Base-by-base conservation (phyloP, 2,797 vertebrate species). In the Phoeniculus purpureus region DNA sequence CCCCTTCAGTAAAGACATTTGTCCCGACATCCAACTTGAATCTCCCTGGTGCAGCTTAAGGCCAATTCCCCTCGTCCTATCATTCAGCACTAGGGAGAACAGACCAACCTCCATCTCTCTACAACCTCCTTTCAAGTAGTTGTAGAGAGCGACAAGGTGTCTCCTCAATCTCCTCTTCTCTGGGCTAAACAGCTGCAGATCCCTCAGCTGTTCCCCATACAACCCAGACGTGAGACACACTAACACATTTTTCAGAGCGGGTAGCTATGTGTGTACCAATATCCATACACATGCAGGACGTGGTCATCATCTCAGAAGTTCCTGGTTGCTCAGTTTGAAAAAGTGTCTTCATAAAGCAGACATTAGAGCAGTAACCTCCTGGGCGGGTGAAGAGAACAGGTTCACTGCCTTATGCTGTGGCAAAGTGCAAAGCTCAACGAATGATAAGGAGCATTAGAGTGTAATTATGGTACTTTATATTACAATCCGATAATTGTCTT, bases 381-480 rank as follows among this genome's bases (percentile, higher is more conserved):
- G 48, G 10, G 83, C 85, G 58, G 85, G 82, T 61, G 90, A 81
- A 90, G 78, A 47, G 94, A 83, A 78, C 70, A 29, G 25, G 51
- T 70, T 71, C 81, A 52, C 25, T 64, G 58, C 43, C 87, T 78
- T 78, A 73, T 25, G 87, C 89, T 74, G 66, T 6, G 31, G 47
- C 29, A 32, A 78, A 89, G 65, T 77, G 40, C 83, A 90, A 93
- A 83, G 85, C 87, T 89, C 81, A 89, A 56, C 59, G 70, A 92
- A 95, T 90, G 9, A 95, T 96, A 80, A 91, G 45, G 82, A 90
- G 40, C 68, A 95, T 95, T 96, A 86, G 94, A 92, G 82, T 86
- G 45, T 85, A 95, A 96, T 96, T 96, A 94, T 56, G 72, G 62
- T 59, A 83, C 71, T 96, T 97, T 93, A 93, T 93, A 90, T 95